phyloP scores from a whole-genome alignment of 2,888 invertebrate species.

The Suillia variegata region DNA sequence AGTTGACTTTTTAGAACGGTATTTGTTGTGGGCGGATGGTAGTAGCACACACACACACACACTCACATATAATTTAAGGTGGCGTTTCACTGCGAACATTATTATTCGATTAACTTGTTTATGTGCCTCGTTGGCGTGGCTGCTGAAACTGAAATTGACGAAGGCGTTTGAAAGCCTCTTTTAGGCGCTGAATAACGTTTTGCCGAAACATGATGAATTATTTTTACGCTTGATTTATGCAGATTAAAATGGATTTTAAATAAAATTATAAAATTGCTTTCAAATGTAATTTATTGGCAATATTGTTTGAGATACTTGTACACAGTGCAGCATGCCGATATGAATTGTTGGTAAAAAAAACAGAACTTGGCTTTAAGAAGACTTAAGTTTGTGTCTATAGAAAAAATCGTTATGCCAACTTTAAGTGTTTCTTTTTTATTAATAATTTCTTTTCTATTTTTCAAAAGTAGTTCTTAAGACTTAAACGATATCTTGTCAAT shows the following conservation, averaged over 20 bases:
- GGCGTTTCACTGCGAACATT: conserved; percentile 3
- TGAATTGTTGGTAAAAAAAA: too few relatives aligned
- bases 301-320: too few relatives aligned
- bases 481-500: conserved; percentile 26
- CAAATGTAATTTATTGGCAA: too few relatives aligned
- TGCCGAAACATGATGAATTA: conserved; percentile 14
- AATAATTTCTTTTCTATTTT: too few relatives aligned
- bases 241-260: conserved; percentile 15
- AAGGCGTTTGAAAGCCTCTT: neutral
- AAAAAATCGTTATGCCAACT: too few relatives aligned
- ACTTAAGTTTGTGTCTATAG: too few relatives aligned
- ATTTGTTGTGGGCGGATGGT: conserved; percentile 11
- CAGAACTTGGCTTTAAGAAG: too few relatives aligned
- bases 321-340: too few relatives aligned
- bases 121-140: conserved; percentile 7
- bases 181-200: neutral
- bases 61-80: neutral
- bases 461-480: too few relatives aligned
- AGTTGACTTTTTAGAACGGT: conserved; percentile 19
- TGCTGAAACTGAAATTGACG: too few relatives aligned
- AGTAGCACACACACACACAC: conserved; percentile 2
- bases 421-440: too few relatives aligned
- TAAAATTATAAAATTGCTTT: neutral
- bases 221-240: conserved; percentile 16
- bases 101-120: conserved; percentile 23